Conservation (phyloP, 2,113 vertebrate species). For the Pelodiscus sinensis region DNA sequence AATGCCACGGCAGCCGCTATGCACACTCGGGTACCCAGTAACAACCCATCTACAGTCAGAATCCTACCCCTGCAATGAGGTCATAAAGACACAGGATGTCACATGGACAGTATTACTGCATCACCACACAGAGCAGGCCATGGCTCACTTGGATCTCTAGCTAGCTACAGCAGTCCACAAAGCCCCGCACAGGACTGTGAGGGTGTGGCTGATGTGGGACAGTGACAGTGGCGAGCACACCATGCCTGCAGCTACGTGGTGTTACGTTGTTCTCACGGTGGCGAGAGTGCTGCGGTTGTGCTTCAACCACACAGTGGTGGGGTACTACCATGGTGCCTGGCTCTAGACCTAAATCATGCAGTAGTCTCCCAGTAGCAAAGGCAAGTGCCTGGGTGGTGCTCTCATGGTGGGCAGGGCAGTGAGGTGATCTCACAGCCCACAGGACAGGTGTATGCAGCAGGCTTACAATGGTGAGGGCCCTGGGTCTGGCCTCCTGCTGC, state of each 20-base stretch:
- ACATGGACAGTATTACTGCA: not conserved
- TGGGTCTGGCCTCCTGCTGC: not conserved
- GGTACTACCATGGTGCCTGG: not conserved
- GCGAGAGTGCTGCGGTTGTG: not conserved
- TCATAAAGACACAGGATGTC: not conserved
- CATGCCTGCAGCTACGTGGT: not conserved
- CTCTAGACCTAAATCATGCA: not conserved
- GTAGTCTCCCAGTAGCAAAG: not conserved
- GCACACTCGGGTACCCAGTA: not conserved
- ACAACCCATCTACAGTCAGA: not conserved
- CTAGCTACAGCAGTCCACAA: not conserved
- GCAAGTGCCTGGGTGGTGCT: not conserved
- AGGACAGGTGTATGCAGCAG: not conserved
- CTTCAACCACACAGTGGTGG: not conserved
- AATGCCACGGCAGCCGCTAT: rapidly evolving
- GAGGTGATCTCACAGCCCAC: rapidly evolving
- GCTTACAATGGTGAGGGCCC: not conserved
- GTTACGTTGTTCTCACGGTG: not conserved
- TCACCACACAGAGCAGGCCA: not conserved
- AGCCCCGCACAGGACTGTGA: not conserved
- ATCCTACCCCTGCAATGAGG: not conserved
- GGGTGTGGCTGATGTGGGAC: not conserved
- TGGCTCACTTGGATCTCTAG: not conserved
- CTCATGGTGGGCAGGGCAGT: rapidly evolving
- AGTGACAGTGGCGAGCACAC: not conserved